Evolutionary conservation across 1,140 invertebrate species (phyloP), one percentile per base, ranked within the genome.

Genomic region (Cydia splendana): DNA sequence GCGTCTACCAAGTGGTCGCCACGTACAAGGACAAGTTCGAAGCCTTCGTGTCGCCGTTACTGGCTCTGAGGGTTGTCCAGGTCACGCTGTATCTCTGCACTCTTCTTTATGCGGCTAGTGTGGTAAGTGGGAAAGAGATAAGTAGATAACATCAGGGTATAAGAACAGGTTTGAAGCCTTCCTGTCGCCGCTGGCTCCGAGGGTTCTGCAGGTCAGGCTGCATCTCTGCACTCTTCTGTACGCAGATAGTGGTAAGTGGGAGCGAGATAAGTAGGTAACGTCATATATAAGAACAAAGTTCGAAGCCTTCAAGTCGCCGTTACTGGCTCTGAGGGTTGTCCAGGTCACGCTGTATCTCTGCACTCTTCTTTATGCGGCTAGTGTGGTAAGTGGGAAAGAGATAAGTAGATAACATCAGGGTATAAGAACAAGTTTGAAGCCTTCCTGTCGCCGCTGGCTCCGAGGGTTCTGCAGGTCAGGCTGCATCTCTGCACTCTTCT

Each of bases 301-400:
- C 57, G 87, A 93, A 76, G 75, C 53, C 0, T 90, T 92, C 74
- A 86, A 88, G 15, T 92, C 91, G 0, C 90, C 91, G 1, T 77
- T 92, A 6, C 83, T 92, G 7, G 90, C 80, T 62, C 42, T 92
- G 5, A 77, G 89, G 20, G 88, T 92, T 7, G 82, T 89, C 20
- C 89, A 92, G 65, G 89, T 90, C 75, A 92, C 91, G 0, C 76
- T 92, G 51, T 92, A 91, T 74, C 82, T 91, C 15, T 92, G 91
- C 75, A 90, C 85, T 0, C 80, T 92, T 42, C 76, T 92, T 24
- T 92, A 91, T 78, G 84, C 85, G 34, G 90, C 89, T 67, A 89
- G 88, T 12, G 74, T 85, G 80, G 90, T 92, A 76, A 81, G 81
- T 57, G 9, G 15, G 15, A 30, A 0, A 15, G 10, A 18, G n/a